A percentile compares a stretch with the other conserved stretches of the same genome.
phyloP scores from a whole-genome alignment of 64 coral and sea anemone genomes.

The Actinia equina region DNA sequence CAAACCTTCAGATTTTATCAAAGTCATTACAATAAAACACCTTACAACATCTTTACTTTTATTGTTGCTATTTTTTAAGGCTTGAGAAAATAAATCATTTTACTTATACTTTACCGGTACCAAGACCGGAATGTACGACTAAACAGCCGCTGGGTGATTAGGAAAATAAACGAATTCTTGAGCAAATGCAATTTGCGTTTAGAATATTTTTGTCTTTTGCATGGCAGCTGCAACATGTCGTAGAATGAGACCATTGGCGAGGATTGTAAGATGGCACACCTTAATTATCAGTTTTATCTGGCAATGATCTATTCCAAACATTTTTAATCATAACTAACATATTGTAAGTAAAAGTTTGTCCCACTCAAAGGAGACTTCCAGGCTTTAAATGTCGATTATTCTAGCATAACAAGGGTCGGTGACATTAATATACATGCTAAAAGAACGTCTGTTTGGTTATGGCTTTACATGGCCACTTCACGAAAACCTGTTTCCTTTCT shows the following conservation, averaged over 20 bases:
- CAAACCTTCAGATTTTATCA: slow-evolving; percentile 7
- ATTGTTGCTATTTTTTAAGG: not conserved
- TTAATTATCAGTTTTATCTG: not conserved
- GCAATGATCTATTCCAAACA: not conserved
- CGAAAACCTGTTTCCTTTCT: too few species aligned
- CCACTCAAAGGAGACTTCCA: not conserved
- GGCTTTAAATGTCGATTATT: not conserved
- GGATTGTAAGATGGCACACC: not conserved
- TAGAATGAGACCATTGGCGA: not conserved
- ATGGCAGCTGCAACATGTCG: not conserved
- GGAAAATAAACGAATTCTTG: not conserved
- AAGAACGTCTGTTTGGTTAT: too few species aligned
- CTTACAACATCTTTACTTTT: not conserved
- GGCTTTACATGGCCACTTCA: too few species aligned
- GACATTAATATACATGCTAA: not conserved
- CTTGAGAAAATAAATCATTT: not conserved
- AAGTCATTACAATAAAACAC: not conserved
- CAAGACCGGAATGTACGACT: not conserved
- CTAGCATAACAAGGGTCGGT: not conserved
- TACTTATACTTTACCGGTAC: not conserved
- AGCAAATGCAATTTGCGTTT: not conserved
- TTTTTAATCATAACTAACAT: not conserved
- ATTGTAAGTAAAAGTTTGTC: not conserved
- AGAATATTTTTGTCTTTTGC: not conserved
- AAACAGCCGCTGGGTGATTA: not conserved